Evolutionary conservation across 30 jellyfish, hydroid and myxozoan genomes (phyloP).

Genomic region (Sanderia malayensis): DNA sequence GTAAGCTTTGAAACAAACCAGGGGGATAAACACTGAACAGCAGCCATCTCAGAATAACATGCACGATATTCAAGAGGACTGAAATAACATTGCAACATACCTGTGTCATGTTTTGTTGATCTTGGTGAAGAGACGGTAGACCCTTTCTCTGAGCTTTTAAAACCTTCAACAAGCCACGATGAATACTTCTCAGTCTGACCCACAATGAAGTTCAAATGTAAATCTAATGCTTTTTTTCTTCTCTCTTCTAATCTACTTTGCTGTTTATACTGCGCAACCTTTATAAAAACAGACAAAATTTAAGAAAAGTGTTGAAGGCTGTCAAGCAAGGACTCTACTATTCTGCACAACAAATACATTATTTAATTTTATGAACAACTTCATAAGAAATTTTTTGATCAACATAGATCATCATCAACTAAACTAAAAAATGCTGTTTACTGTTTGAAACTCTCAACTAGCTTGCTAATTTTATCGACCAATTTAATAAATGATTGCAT

Average conservation of each 20-base stretch:
- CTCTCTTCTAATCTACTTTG: constrained; percentile 92
- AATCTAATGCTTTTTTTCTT: constrained; percentile 84
- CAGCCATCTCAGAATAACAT: not conserved
- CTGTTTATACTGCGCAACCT: constrained; percentile 94
- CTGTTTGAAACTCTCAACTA: too few species aligned
- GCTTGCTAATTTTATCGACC: too few species aligned
- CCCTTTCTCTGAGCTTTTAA: constrained; percentile 66
- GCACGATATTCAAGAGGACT: not conserved
- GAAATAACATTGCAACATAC: not conserved
- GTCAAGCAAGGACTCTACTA: too few species aligned
- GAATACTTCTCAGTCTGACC: constrained; percentile 96
- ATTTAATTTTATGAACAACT: too few species aligned
- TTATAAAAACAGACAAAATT: too few species aligned
- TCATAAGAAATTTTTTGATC: too few species aligned
- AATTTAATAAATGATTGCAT: too few species aligned
- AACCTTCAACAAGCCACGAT: constrained; percentile 97
- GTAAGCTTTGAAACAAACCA: not conserved
- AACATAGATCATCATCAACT: too few species aligned
- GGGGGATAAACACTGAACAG: not conserved
- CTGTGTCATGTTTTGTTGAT: constrained; percentile 33
- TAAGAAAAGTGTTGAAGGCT: not conserved
- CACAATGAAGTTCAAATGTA: constrained; percentile 88
- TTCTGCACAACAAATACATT: too few species aligned
- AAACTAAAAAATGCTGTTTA: too few species aligned
- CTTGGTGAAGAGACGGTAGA: constrained; percentile 87